Base-by-base conservation (phyloP, 2,888 invertebrate genomes). In the Ichneumoninae sp. region DNA sequence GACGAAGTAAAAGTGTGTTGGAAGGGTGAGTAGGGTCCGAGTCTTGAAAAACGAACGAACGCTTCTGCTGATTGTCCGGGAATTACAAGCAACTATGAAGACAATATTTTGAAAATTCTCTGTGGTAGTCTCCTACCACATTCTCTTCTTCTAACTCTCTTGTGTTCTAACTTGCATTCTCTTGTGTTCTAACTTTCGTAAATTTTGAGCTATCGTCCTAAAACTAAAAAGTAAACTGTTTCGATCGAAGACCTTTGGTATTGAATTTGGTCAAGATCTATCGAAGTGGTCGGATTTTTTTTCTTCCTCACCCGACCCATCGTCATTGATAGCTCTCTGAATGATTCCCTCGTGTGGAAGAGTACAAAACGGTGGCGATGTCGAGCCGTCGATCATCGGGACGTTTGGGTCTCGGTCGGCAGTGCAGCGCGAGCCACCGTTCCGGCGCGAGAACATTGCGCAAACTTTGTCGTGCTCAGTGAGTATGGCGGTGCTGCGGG, bases 401-500 rank as follows among this genome's bases (percentile, higher is more conserved):
- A 26, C n/a, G 62, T 26, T 26, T 5, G 57, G 8, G 10, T 26
- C 26, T 16, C 72, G 68, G 70, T 81, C 75, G 62, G 50, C 78
- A 44, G 70, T 66, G 50, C 65, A 71, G 74, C 79, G 71, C 81
- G 74, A 66, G 82, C 36, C 30, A 79, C 47, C 72, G 52, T 70
- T 83, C 62, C 71, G 69, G 62, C 74, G 57, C 40, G 62, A 66
- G 62, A 62, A 72, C 47, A 65, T 86, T 84, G 72, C 78, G 75
- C 79, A 83, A 84, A 44, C 22, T 71, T 79, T 44, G 19, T 22
- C 60, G 52, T 5, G 47, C 74, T 3, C 75, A 33, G 44, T 30
- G 69, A 70, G 47, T 70, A 70, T 54, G 68, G 40, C 16, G 80
- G n/a, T 57, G 65, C 78, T 85, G 82, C 75, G 82, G 84, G 86